A percentile compares a stretch with the other conserved stretches of the same genome.
Evolutionary conservation across 2,113 vertebrate species (phyloP).

Genomic region (Prunella fulvescens): DNA sequence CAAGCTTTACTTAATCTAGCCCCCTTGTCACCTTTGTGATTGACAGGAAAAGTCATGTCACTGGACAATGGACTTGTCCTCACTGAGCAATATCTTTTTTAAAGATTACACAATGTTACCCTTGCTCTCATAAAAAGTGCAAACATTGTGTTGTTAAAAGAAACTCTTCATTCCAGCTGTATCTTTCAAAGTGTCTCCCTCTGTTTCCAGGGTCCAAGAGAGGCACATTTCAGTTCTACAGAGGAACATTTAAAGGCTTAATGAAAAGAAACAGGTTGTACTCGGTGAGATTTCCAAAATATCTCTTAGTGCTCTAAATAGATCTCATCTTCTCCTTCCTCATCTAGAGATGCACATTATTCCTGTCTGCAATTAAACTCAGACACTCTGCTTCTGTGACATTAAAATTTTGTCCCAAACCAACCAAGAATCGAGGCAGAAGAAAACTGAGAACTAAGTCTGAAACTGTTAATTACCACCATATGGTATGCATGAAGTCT

Average conservation of each 20-base stretch:
- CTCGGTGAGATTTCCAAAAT: background rate
- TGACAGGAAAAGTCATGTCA: constrained; percentile 62
- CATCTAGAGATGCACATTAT: background rate
- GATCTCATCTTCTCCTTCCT: background rate
- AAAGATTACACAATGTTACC: constrained; percentile 51
- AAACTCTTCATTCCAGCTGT: constrained; percentile 15
- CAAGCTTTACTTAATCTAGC: constrained; percentile 83
- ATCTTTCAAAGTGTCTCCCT: background rate
- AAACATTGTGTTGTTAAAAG: constrained; percentile 32
- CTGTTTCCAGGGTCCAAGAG: background rate
- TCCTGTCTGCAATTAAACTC: constrained; percentile 10
- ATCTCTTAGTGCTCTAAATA: background rate
- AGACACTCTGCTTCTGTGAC: background rate
- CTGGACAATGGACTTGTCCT: constrained; percentile 62
- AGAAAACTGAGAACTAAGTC: constrained; percentile 34
- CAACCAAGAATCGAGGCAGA: background rate
- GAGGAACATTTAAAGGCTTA: background rate
- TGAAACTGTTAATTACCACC: constrained; percentile 55
- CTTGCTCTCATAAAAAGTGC: constrained; percentile 36
- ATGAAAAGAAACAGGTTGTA: constrained; percentile 1
- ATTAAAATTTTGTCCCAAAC: constrained; percentile 22
- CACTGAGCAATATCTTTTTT: constrained; percentile 12
- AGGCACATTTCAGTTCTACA: background rate
- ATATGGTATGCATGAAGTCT: constrained; percentile 30
- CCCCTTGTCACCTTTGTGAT: constrained; percentile 73